These are phyloP conservation scores for Anthoscopus minutus DNA, from an alignment of 2,113 vertebrate genomes.

Conservation along the genomic window DNA sequence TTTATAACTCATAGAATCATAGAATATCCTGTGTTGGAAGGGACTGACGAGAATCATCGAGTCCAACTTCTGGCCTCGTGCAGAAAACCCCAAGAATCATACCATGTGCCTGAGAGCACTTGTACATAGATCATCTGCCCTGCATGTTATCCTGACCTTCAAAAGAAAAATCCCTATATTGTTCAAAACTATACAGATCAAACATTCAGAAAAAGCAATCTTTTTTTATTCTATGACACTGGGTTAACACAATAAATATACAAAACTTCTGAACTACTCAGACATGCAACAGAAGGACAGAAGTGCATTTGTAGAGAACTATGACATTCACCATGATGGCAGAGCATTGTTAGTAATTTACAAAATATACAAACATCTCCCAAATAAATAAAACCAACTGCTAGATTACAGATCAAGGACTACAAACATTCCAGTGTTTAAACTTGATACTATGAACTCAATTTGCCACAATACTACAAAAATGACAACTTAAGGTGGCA, in stretches of 20 bases:
- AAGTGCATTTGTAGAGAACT: slow-evolving; percentile 77
- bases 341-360: slow-evolving; percentile 73
- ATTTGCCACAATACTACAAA: slow-evolving; percentile 39
- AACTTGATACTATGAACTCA: slow-evolving; percentile 50
- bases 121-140: not conserved
- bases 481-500: not conserved
- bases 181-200: slow-evolving; percentile 61
- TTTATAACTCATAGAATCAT: not conserved
- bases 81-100: not conserved
- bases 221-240: slow-evolving; percentile 78
- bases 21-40: not conserved
- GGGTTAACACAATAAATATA: slow-evolving; percentile 94
- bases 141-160: not conserved
- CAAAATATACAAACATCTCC: slow-evolving; percentile 87
- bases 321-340: slow-evolving; percentile 74
- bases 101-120: not conserved
- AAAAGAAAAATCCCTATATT: not conserved
- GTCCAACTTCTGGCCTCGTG: not conserved
- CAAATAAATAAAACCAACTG: slow-evolving; percentile 71
- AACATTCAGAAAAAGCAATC: slow-evolving; percentile 59
- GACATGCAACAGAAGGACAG: slow-evolving; percentile 82
- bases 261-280: slow-evolving; percentile 86
- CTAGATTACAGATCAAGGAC: slow-evolving; percentile 61
- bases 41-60: not conserved
- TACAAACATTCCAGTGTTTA: slow-evolving; percentile 74